Base-by-base conservation (phyloP, 2,888 invertebrate genomes). In the Cacoxenus indagator region DNA sequence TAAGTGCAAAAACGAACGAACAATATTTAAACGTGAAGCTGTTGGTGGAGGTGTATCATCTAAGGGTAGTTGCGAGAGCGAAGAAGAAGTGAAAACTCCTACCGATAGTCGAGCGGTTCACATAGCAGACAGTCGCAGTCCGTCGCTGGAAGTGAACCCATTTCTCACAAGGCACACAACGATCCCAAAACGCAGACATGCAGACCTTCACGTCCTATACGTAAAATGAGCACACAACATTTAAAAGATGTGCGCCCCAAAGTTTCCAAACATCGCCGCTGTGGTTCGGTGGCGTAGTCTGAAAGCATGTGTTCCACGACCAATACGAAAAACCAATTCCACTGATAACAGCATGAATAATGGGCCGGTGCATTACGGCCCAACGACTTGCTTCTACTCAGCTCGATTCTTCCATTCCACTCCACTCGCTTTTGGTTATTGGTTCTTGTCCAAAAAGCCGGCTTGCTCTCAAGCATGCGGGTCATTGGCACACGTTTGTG, bases 301-400 rank as follows among this genome's bases (percentile, higher is more conserved):
- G 14, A 27, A 24, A 55, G 55, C 55, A 55, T 55, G 55, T 55
- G 55, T 55, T 55, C 26, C 43, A 9, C 59, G 43, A 19, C 22
- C 48, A 22, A 51, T 19, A 19, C 17, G 19, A 22, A 66, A 68
- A 73, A 73, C 71, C 75, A 78, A 83, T 73, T 78, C 71, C 64
- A 54, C 79, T 83, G 80, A 81, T 81, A 81, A 81, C 80, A 76
- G 71, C 75, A 76, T 83, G 83, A 81, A 81, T 81, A 83, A 81
- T 81, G 80, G 79, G 82, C 73, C 83, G 83, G 78, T 81, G 83
- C 83, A 75, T 77, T 81, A 77, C 74, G 79, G 31, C 81, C 29
- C 59, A 11, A n/a, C n/a, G n/a, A n/a, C n/a, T n/a, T n/a, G n/a
- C n/a, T n/a, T n/a, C n/a, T n/a, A n/a, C n/a, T n/a, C n/a, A n/a